Conservation (phyloP, 1,140 invertebrate genomes). For the Holcopasites calliopsidis region DNA sequence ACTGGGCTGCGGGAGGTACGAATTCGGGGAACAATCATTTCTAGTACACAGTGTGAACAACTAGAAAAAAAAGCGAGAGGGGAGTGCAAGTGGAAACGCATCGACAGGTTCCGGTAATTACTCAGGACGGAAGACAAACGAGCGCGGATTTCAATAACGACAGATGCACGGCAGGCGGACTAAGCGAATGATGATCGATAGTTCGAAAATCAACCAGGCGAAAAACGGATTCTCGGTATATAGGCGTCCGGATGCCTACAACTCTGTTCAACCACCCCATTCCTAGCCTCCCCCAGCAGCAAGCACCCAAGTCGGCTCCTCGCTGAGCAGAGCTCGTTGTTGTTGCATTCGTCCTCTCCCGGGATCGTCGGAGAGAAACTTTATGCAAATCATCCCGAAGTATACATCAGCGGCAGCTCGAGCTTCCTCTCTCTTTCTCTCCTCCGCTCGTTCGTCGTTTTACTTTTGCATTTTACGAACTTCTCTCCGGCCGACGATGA, state of each 20-base stretch:
- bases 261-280: no score
- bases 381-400: constrained; percentile 41
- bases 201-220: constrained; percentile 38
- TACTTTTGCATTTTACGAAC: constrained; percentile 17
- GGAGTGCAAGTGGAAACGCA: background rate
- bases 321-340: constrained; percentile 15
- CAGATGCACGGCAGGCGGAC: constrained; percentile 35
- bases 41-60: background rate
- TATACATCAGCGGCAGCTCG: constrained; percentile 18
- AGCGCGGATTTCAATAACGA: constrained; percentile 45
- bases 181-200: constrained; percentile 48
- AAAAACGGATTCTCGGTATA: constrained; percentile 19
- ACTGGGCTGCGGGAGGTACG: no score
- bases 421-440: background rate
- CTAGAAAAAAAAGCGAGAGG: background rate
- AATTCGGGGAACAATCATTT: background rate
- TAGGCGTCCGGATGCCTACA: background rate
- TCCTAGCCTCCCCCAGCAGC: no score
- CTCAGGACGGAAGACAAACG: constrained; percentile 41
- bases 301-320: background rate
- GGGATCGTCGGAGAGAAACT: constrained; percentile 30
- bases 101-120: constrained; percentile 37
- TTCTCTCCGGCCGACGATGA: constrained; percentile 14
- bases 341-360: constrained; percentile 10
- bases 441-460: background rate